Evolutionary conservation across 2,113 vertebrate species (phyloP), one percentile per base, ranked within the genome.

Genomic region (Osmerus eperlanus): DNA sequence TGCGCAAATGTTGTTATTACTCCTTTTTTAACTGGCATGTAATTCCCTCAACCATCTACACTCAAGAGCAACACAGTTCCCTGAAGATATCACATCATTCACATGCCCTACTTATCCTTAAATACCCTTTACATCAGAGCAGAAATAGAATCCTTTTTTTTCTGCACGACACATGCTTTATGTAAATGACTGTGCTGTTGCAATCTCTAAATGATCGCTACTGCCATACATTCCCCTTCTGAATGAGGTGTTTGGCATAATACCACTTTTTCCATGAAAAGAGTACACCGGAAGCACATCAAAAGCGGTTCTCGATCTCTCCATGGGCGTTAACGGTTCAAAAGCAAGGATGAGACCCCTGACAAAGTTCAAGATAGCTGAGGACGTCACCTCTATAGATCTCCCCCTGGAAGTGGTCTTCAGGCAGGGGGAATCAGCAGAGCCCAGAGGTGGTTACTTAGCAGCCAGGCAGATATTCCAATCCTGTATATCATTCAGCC

Each of bases 101-200:
- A 69, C 68, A 61, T 79, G 73, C 3, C 71, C 76, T 77, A 78
- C 65, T 78, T 81, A 53, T 67, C 64, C 55, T 47, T 56, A 63
- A 76, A 70, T 61, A 21, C 32, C 18, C 51, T 65, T 83, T 74
- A 66, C 25, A 19, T 52, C 55, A 59, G 78, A 71, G 68, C 74
- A 75, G 29, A 16, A 29, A 29, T 12, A 60, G 11, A 9, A 47
- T 70, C 11, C 3, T 32, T 41, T 77, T 77, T 59, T 67, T 66
- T 75, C 41, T 47, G 58, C 25, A 4, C 13, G 66, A 51, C 18
- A 75, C 61, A 72, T 64, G 36, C 64, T 65, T 25, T 36, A 58
- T 55, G 29, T 53, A 58, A 75, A 72, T 70, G 51, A 80, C 18
- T 13, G 21, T 21, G 32, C 8, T 21, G 23, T 60, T 21, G n/a